Percentiles rank a stretch among this genome's conserved stretches.
phyloP scores from a whole-genome alignment of 2,797 vertebrate species.

The Danio aesculapii region DNA sequence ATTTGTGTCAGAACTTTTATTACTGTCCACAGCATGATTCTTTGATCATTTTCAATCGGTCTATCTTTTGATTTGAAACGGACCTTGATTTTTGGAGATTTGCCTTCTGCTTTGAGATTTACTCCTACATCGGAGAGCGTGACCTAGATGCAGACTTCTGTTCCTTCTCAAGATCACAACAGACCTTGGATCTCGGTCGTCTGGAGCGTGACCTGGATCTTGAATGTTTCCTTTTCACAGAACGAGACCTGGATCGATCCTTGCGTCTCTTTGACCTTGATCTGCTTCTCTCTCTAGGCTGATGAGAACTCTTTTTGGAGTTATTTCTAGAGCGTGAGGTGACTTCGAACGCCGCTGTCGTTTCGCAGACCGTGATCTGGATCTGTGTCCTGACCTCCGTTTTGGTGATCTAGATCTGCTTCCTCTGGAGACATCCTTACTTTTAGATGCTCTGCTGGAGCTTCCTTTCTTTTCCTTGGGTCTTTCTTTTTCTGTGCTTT shows the following conservation, averaged over 20 bases:
- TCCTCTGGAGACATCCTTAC: conserved; percentile 61
- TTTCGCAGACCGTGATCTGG: conserved; percentile 57
- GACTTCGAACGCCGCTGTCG: conserved; percentile 49
- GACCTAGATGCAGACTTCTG: conserved; percentile 53
- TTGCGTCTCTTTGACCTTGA: conserved; percentile 66
- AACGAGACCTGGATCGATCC: conserved; percentile 52
- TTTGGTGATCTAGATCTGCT: conserved; percentile 71
- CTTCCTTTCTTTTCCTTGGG: conserved; percentile 33
- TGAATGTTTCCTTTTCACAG: conserved; percentile 45
- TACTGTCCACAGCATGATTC: neutral
- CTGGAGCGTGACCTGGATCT: conserved; percentile 59
- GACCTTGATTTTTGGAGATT: conserved; percentile 58
- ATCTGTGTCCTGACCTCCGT: conserved; percentile 48
- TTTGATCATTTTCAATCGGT: conserved; percentile 11
- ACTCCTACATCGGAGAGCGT: conserved; percentile 36
- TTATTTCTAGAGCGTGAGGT: conserved; percentile 64
- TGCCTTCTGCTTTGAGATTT: conserved; percentile 34
- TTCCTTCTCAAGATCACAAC: conserved; percentile 50
- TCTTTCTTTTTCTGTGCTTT: conserved; percentile 20
- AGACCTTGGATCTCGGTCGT: conserved; percentile 60
- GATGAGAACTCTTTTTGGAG: conserved; percentile 58
- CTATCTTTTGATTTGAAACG: conserved; percentile 55
- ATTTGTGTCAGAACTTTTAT: neutral
- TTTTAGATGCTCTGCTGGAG: conserved; percentile 52
- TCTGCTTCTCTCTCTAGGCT: conserved; percentile 59